Evolutionary conservation across 2,113 vertebrate genomes (phyloP), one percentile per base, ranked within the genome.

Genomic region (Pogonocichla stellata): DNA sequence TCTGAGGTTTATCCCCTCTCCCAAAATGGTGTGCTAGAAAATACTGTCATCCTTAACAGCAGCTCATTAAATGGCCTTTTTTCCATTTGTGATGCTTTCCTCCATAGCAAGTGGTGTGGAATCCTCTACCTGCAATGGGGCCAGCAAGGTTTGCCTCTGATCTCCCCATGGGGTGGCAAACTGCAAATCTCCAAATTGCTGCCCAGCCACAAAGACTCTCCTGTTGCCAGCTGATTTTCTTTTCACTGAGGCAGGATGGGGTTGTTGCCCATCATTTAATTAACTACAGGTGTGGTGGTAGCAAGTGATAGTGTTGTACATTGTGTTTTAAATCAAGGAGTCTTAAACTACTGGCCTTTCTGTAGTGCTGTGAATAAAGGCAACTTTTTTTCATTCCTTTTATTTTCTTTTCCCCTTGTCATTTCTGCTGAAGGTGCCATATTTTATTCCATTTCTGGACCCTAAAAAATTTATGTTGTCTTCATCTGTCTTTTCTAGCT

Each of bases 371-470:
- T 62, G 33, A 62, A 72, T 38, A 51, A 14, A 62, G 38, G 22
- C 19, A 82, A 14, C 18, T 29, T 26, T n/a, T 50, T n/a, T 22
- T 3, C 2, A 45, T 47, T 36, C 3, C 45, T 54, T 69, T 38
- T 38, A 24, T 56, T 86, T 77, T 26, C 14, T 60, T 56, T 61
- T 23, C 0, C 2, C 5, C 8, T 4, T 2, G 2, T 33, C 3
- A 48, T 64, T 66, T 91, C 34, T 82, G 14, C 14, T 64, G 42
- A 65, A 75, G 9, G 16, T 38, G 12, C 12, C 20, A 23, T 12
- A 29, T 92, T 71, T 86, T 89, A 43, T 56, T 69, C 11, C 20
- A 62, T 48, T 92, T 85, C 57, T 75, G 75, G 61, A 38, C 16
- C 25, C 13, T 40, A 53, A 70, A 88, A 19, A 4, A 36, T 43